Evolutionary conservation across 1,140 invertebrate species (phyloP), one percentile per base, ranked within the genome.

Genomic region (Stenopsyche tienmushanensis): DNA sequence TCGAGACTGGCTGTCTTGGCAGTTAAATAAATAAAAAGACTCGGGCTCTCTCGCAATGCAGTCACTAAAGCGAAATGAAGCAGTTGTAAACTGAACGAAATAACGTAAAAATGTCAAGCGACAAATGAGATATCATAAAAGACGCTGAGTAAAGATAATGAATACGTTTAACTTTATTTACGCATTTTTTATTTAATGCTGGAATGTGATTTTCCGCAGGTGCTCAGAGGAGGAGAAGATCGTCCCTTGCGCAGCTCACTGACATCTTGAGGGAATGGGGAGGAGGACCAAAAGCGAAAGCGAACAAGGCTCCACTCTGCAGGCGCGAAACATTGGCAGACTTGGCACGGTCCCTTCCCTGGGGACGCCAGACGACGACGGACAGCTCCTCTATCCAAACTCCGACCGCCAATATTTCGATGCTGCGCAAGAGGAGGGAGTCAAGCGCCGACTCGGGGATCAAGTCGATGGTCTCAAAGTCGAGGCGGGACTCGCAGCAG

Each of bases 211-310:
- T n/a, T n/a, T n/a, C n/a, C n/a, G n/a, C n/a, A 77, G 82, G 82
- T 64, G 76, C 81, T 58, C 83, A 88, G 50, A 83, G 90, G 25
- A 84, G 92, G 2, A 83, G 92, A 9, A 84, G 92, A 50, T 92
- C 90, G 67, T 93, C 91, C 9, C 74, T 94, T 53, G 92, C 93
- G 1, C 92, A 94, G 78, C 79, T 95, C 44, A 94, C 92, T 52
- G 92, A 94, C 77, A 90, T 94, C 64, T 77, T 93, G 41, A 84
- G 89, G 49, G 92, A 92, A 79, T 94, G 91, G 92, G 87, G 92
- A 55, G 87, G 89, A 21, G 84, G 85, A 17, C 85, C 87, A 55
- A 85, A 79, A 64, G 84, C 83, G 1, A 78, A 84, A 58, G 83
- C 83, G 44, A 83, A 81, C 62, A 82, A 86, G 71, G 83, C 84